Percentiles rank a stretch among this genome's conserved stretches.
Conservation (phyloP, 2,797 vertebrate species). For the Rhyacichthys aspro region DNA sequence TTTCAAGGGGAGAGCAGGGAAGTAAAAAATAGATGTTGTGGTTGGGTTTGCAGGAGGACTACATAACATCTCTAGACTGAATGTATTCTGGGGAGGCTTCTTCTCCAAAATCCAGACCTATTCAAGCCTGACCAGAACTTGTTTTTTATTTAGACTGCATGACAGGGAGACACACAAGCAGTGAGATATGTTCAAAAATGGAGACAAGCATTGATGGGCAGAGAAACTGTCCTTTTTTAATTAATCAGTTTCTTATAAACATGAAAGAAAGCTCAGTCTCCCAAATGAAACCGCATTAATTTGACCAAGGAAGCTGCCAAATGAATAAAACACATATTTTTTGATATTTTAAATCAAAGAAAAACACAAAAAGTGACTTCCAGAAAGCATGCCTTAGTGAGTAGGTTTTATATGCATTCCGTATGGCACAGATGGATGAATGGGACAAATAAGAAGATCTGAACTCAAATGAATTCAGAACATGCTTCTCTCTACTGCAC, state of each 20-base stretch:
- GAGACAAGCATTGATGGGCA: neutral
- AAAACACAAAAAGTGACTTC: slow-evolving; percentile 1
- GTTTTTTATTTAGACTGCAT: neutral
- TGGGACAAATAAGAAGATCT: slow-evolving; percentile 21
- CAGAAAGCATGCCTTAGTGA: slow-evolving; percentile 5
- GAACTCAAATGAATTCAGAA: slow-evolving; percentile 24
- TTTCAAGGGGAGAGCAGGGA: neutral
- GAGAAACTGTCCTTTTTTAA: neutral
- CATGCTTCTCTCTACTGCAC: slow-evolving; percentile 8
- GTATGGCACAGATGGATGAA: slow-evolving; percentile 21
- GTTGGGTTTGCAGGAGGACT: neutral
- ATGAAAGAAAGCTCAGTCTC: neutral
- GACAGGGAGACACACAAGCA: slow-evolving; percentile 1
- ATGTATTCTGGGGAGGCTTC: slow-evolving; percentile 1
- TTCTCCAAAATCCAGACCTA: neutral
- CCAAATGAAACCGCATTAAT: neutral
- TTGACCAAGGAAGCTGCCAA: neutral
- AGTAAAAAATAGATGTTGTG: slow-evolving; percentile 10
- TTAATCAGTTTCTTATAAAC: neutral
- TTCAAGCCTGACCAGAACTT: neutral
- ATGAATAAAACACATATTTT: neutral
- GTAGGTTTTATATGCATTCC: slow-evolving; percentile 14
- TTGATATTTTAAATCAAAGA: neutral
- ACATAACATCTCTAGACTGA: slow-evolving; percentile 2
- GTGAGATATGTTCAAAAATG: slow-evolving; percentile 5